Base-by-base conservation (phyloP, 1,140 invertebrate species). In the Hylyphantes graminicola region DNA sequence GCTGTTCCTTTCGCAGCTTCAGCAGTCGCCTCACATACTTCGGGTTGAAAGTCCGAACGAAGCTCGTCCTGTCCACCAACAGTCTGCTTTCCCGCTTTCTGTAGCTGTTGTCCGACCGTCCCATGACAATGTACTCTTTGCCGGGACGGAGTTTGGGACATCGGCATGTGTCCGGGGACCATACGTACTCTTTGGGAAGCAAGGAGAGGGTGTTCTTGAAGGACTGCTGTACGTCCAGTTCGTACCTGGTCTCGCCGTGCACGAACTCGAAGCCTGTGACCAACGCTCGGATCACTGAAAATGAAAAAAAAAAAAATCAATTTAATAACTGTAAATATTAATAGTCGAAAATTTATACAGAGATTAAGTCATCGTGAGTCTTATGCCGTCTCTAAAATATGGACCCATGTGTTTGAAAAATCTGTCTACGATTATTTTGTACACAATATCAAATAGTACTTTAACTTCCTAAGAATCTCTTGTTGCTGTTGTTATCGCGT, bases 51-150 rank as follows among this genome's bases (percentile, higher is more conserved):
- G 65, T 65, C 48, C 87, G 72, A 12, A 86, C 85, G 72, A 87
- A 87, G 54, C 85, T 86, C 17, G 75, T 83, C 57, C 70, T 63
- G 72, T 86, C 85, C 17, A 87, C 74, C 21, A 86, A 59, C 2
- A 87, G 64, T 8, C 87, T 72, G 48, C 85, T 85, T 63, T 87
- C 87, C 8, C 87, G 86, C 15, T 86, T 84, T 35, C 85, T 70
- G 75, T 87, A 87, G 13, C 61, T 80, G 19, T 77, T 78, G 70
- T 87, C 87, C 51, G 76, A 75, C 67, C 59, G 73, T 8, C 87
- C 87, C 82, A 87, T 86, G 65, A 87, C 83, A 19, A 87, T 68
- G 72, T 87, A 87, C 50, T 87, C 87, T n/a, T 84, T 81, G 9
- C 86, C 85, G 8, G 70, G 21, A 54, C 80, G 75, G 9, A 87